Evolutionary conservation across 53 echinoderm and acorn worm genomes (phyloP).

Genomic region (Holothuria scabra): DNA sequence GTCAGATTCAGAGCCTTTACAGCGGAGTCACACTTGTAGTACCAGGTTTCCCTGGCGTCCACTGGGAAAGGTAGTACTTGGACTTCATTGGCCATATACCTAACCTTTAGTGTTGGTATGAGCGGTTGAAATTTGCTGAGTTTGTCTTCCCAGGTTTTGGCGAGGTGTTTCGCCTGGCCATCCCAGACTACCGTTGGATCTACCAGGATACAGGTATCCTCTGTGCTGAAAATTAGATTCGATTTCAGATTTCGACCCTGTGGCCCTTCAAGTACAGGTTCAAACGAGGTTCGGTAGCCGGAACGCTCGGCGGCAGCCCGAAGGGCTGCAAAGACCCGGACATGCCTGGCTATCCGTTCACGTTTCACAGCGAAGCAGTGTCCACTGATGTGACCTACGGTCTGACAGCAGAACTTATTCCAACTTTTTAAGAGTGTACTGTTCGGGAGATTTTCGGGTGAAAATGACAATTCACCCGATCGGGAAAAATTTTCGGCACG

Average conservation of each 20-base stretch:
- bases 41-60: background rate
- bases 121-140: background rate
- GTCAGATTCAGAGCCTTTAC: background rate
- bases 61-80: background rate
- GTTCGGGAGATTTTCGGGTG: too few relatives aligned
- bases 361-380: too few relatives aligned
- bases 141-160: background rate
- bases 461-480: too few relatives aligned
- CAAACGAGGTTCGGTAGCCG: too few relatives aligned
- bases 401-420: too few relatives aligned
- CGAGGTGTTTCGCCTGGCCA: background rate
- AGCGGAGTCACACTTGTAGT: background rate
- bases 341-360: too few relatives aligned
- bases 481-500: too few relatives aligned
- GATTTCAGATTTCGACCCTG: background rate
- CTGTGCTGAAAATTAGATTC: background rate
- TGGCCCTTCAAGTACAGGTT: too few relatives aligned
- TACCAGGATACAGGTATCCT: background rate
- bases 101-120: background rate
- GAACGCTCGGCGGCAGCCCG: too few relatives aligned
- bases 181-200: slow-evolving; percentile 6
- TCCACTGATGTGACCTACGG: too few relatives aligned
- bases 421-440: too few relatives aligned
- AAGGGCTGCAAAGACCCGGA: too few relatives aligned
- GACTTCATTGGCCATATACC: background rate